phyloP scores from a whole-genome alignment of 2,888 invertebrate species.

The Chouioia cunea region DNA sequence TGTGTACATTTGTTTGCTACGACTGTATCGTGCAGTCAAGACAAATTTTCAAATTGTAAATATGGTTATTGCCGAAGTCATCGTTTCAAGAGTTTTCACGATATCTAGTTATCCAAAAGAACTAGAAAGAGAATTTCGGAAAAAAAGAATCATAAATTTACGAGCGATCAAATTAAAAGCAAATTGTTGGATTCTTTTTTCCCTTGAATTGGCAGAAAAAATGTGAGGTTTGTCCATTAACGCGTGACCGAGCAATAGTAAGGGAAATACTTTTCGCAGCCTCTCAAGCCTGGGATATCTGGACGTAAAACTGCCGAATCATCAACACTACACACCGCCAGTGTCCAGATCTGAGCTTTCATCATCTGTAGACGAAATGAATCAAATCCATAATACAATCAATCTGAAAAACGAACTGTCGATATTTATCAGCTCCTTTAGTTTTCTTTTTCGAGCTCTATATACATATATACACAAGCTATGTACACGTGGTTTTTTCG shows the following conservation, averaged over 20 bases:
- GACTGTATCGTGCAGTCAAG: too few relatives aligned
- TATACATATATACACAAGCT: slow-evolving; percentile 33
- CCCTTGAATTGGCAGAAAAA: not conserved
- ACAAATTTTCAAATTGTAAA: too few relatives aligned
- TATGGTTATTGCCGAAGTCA: too few relatives aligned
- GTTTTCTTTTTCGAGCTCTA: slow-evolving; percentile 28
- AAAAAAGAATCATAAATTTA: too few relatives aligned
- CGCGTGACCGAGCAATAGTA: slow-evolving; percentile 5
- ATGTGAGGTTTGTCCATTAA: not conserved
- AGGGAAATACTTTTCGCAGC: slow-evolving; percentile 24
- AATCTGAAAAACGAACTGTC: slow-evolving; percentile 45
- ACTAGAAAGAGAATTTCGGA: too few relatives aligned
- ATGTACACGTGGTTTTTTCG: slow-evolving; percentile 39
- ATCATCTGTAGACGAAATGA: not conserved
- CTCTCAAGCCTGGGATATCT: slow-evolving; percentile 8
- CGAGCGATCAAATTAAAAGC: too few relatives aligned
- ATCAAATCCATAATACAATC: slow-evolving; percentile 40
- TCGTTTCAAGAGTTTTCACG: too few relatives aligned
- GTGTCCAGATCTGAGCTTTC: slow-evolving; percentile 5
- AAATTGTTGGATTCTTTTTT: not conserved
- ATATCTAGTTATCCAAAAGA: too few relatives aligned
- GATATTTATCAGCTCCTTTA: slow-evolving; percentile 45
- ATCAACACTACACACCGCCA: slow-evolving; percentile 21
- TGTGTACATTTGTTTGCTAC: too few relatives aligned
- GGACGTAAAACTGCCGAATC: slow-evolving; percentile 38